Percentiles rank a stretch among this genome's conserved stretches.
Evolutionary conservation across 2,797 vertebrate genomes (phyloP).

Genomic region (Hippoglossus hippoglossus): DNA sequence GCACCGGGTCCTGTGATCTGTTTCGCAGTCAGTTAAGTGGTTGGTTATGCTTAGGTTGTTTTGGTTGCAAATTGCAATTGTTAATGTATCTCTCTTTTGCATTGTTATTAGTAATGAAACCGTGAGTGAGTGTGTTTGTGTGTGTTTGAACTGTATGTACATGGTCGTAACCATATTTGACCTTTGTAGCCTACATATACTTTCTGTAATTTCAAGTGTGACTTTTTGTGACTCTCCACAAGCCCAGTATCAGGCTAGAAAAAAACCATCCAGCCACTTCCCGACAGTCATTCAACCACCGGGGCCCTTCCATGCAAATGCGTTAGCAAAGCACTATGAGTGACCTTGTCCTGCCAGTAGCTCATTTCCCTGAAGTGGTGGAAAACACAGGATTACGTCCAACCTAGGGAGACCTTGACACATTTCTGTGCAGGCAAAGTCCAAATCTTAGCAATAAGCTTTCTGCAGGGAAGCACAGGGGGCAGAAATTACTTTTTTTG

Average conservation of each 20-base stretch:
- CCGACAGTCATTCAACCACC: slow-evolving; percentile 48
- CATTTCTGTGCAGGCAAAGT: slow-evolving; percentile 49
- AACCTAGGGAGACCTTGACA: slow-evolving; percentile 56
- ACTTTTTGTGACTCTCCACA: slow-evolving; percentile 7
- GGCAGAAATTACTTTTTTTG: slow-evolving; percentile 6
- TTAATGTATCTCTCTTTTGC: not conserved
- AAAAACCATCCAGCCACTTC: slow-evolving; percentile 31
- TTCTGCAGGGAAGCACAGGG: slow-evolving; percentile 2
- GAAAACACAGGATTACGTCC: slow-evolving; percentile 50
- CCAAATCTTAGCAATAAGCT: slow-evolving; percentile 40
- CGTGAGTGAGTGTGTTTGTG: not conserved
- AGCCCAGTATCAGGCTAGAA: not conserved
- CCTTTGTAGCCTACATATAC: not conserved
- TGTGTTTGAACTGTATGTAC: not conserved
- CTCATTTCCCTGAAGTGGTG: slow-evolving; percentile 79
- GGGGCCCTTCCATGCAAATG: slow-evolving; percentile 75
- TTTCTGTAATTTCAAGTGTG: slow-evolving; percentile 25
- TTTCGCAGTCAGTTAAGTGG: slow-evolving; percentile 15
- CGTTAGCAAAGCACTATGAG: slow-evolving; percentile 57
- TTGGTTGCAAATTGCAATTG: slow-evolving; percentile 7
- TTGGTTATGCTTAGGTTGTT: not conserved
- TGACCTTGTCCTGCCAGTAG: slow-evolving; percentile 75
- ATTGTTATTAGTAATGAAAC: slow-evolving; percentile 2
- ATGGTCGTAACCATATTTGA: not conserved
- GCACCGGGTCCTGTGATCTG: slow-evolving; percentile 22